phyloP scores from a whole-genome alignment of 2,888 invertebrate genomes.

The Plagodis dolabraria region DNA sequence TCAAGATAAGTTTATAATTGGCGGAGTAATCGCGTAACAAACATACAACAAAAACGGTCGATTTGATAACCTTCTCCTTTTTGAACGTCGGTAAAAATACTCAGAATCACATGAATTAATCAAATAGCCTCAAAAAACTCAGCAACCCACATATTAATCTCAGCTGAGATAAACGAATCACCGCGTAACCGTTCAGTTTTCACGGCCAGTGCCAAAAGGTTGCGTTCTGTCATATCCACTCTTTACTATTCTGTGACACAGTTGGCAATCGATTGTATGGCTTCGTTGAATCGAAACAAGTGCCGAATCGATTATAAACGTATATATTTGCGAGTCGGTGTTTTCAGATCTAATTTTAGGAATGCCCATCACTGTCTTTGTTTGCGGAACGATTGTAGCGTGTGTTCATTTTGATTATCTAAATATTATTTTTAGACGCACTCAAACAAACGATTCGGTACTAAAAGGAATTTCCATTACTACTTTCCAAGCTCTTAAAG shows the following conservation, averaged over 20 bases:
- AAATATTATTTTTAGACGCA: slow-evolving; percentile 14
- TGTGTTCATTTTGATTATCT: slow-evolving; percentile 14
- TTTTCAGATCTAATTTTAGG: slow-evolving; percentile 27
- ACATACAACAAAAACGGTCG: too few relatives aligned
- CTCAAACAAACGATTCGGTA: slow-evolving; percentile 5
- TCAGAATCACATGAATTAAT: too few relatives aligned
- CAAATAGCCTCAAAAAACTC: neutral
- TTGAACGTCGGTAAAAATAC: too few relatives aligned
- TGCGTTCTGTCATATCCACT: neutral
- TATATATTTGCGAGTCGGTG: slow-evolving; percentile 5
- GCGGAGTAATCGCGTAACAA: too few relatives aligned
- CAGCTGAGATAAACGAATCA: slow-evolving; percentile 10
- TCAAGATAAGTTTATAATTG: too few relatives aligned
- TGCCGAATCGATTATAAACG: slow-evolving; percentile 23
- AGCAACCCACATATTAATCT: slow-evolving; percentile 5
- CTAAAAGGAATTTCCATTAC: neutral
- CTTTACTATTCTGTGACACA: slow-evolving; percentile 1
- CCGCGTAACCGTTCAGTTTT: slow-evolving; percentile 14
- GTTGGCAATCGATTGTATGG: slow-evolving; percentile 26
- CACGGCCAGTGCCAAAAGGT: slow-evolving; percentile 30
- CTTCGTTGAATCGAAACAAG: slow-evolving; percentile 25
- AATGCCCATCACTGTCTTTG: slow-evolving; percentile 26
- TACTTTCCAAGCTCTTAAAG: too few relatives aligned
- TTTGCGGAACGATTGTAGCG: slow-evolving; percentile 19
- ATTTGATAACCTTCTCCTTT: too few relatives aligned